Evolutionary conservation across 2,888 invertebrate species (phyloP), one percentile per base, ranked within the genome.

Genomic region (Agrochola litura): DNA sequence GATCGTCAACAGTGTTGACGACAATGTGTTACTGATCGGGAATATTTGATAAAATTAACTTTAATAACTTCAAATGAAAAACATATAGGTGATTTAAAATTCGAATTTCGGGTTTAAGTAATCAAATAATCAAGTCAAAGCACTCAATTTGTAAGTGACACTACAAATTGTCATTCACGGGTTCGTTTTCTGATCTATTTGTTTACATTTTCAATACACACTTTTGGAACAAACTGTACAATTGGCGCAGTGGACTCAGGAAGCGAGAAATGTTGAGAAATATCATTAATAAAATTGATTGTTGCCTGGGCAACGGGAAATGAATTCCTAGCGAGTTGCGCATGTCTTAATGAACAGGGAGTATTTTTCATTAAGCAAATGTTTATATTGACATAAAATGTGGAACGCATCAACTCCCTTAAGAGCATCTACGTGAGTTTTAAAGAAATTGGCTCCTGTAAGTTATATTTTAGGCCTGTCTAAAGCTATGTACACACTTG

Each of bases 241-340:
- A 71, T 65, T 65, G 56, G 43, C 73, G 56, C 69, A 69, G 37
- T 73, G 37, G 66, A 66, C n/a, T 76, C 79, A 79, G 67, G 56
- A 82, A 82, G 76, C 70, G 52, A 73, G 76, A 73, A 80, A 81
- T 85, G 71, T 76, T 2, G 58, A 72, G 77, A 81, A 77, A 85
- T 79, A 82, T 85, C 65, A 81, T 83, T 80, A 88, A 89, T 30
- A 30, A 30, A 30, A 30, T 86, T 84, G 78, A 79, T 75, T 73
- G 82, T 84, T 83, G 80, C 78, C 74, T 56, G 66, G 82, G 81
- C 49, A 72, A 81, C 81, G 56, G 74, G 66, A 78, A 79, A 77
- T 75, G 63, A 65, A 82, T 85, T 82, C 76, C 79, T 56, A 58
- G 73, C 64, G 66, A 74, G 41, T 69, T 73, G 63, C 22, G 64